Evolutionary conservation across 2,113 vertebrate genomes (phyloP).

Genomic region (Osmerus mordax): DNA sequence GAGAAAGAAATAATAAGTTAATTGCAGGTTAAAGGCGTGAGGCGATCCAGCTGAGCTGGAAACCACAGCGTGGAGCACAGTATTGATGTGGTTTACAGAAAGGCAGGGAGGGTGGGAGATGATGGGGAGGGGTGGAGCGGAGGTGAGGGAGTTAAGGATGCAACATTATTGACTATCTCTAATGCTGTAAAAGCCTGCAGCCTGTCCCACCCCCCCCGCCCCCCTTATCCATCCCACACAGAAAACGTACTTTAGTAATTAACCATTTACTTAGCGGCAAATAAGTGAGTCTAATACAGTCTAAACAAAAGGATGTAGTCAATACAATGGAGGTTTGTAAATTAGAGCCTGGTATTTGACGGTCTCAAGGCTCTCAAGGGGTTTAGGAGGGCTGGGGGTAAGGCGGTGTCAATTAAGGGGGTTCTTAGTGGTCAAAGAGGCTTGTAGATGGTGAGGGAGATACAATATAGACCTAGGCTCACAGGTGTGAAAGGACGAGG

Average conservation of each 20-base stretch:
- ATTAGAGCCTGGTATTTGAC: constrained; percentile 2
- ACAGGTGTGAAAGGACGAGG: too few relatives aligned
- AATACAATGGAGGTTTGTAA: neutral
- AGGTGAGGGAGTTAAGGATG: too few relatives aligned
- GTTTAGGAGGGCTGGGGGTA: too few relatives aligned
- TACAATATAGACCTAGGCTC: too few relatives aligned
- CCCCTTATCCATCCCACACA: neutral
- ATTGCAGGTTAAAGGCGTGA: neutral
- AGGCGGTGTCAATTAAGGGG: too few relatives aligned
- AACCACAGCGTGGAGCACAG: neutral
- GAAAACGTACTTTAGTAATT: constrained; percentile 2
- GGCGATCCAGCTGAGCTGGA: neutral
- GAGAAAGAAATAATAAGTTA: neutral
- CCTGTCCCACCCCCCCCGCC: neutral
- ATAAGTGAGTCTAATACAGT: constrained; percentile 3
- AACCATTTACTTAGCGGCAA: constrained; percentile 6
- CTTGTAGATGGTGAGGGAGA: too few relatives aligned
- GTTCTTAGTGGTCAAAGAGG: too few relatives aligned
- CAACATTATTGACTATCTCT: neutral
- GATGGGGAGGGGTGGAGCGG: neutral
- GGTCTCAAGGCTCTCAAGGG: too few relatives aligned
- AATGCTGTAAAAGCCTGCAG: neutral
- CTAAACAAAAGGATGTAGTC: neutral
- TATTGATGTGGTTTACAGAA: neutral
- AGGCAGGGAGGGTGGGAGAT: neutral